Evolutionary conservation across 2,797 vertebrate species (phyloP).

Genomic region (Halcyon badia): DNA sequence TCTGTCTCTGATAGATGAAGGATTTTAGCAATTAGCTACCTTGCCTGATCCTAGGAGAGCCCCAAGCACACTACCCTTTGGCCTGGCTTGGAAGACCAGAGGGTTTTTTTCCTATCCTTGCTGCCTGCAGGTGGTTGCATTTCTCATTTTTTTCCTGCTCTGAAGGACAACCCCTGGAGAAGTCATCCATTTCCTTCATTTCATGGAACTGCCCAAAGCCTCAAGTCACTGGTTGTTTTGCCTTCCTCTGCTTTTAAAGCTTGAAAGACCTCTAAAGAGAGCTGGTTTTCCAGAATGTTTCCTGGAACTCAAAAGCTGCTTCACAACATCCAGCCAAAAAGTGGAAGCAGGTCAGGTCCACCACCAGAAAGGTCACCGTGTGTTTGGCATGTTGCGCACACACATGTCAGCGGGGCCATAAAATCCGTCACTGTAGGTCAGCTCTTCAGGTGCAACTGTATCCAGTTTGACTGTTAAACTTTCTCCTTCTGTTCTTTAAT

Average conservation of each 20-base stretch:
- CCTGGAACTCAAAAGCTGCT: background rate
- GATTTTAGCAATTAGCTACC: background rate
- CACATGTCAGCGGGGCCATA: background rate
- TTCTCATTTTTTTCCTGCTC: background rate
- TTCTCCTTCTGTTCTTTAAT: background rate
- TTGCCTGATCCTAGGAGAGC: background rate
- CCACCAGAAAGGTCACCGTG: background rate
- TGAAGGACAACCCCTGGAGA: background rate
- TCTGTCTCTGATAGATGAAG: background rate
- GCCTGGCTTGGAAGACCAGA: background rate
- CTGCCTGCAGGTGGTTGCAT: background rate
- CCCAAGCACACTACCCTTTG: fast-evolving
- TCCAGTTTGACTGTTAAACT: background rate
- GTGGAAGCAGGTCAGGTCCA: background rate
- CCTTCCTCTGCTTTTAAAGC: background rate
- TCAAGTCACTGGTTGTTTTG: background rate
- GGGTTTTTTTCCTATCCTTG: background rate
- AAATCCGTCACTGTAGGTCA: background rate
- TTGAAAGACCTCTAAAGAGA: background rate
- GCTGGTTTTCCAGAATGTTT: constrained; percentile 1
- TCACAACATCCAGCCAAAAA: background rate
- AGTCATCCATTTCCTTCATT: background rate
- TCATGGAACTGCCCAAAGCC: background rate
- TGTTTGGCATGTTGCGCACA: background rate
- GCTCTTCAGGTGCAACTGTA: background rate